phyloP scores from a whole-genome alignment of 2,113 vertebrate genomes.

The Blennius ocellaris region DNA sequence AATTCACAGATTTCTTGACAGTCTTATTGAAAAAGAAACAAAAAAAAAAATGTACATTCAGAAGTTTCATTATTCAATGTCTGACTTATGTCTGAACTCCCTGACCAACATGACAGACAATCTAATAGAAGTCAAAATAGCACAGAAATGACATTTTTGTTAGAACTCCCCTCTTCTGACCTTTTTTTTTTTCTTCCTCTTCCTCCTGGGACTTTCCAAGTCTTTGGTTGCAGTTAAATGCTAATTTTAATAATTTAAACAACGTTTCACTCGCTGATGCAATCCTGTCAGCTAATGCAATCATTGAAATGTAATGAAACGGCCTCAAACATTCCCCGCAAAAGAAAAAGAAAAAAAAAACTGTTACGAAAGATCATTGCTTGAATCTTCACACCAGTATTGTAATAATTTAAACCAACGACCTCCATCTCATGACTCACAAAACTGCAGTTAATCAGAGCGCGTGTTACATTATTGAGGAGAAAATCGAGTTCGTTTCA shows the following conservation, averaged over 20 bases:
- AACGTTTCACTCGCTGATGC: slow-evolving; percentile 4
- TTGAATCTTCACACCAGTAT: background rate
- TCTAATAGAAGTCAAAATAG: no score
- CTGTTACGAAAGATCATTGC: slow-evolving; percentile 5
- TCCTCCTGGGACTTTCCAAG: background rate
- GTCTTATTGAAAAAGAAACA: no score
- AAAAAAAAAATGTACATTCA: no score
- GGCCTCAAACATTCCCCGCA: background rate
- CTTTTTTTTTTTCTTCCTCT: background rate
- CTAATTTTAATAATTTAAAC: background rate
- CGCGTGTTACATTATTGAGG: background rate
- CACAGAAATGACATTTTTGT: no score
- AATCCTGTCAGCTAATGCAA: background rate
- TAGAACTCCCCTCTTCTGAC: background rate
- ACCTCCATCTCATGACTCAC: slow-evolving; percentile 1
- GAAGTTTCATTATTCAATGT: no score
- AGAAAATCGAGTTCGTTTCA: slow-evolving; percentile 11
- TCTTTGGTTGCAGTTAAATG: background rate
- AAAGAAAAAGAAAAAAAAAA: background rate
- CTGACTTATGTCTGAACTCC: no score
- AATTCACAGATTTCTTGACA: no score
- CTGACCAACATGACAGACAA: no score
- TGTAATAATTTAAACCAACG: slow-evolving; percentile 14
- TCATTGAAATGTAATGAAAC: slow-evolving; percentile 20
- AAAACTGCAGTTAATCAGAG: slow-evolving; percentile 16